A percentile compares a stretch with the other conserved stretches of the same genome.
phyloP scores from a whole-genome alignment of 2,797 vertebrate genomes.

The Tokudaia tokunoshimensis region DNA sequence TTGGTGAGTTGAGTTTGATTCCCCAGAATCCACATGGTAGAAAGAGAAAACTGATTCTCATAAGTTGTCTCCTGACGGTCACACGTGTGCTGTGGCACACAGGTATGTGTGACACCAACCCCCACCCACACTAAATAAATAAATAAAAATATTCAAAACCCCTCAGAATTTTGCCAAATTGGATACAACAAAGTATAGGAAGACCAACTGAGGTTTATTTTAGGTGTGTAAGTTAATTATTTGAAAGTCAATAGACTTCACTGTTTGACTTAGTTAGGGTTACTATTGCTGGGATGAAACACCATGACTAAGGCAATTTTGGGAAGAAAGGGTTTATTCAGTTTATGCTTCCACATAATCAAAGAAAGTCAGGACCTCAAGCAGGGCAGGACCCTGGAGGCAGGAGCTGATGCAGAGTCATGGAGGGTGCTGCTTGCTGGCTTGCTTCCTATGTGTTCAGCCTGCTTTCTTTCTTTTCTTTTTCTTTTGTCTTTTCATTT shows the following conservation, averaged over 20 bases:
- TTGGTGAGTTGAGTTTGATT: too few relatives aligned
- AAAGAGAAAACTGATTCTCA: too few relatives aligned
- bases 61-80: not conserved
- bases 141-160: not conserved
- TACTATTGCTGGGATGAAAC: not conserved
- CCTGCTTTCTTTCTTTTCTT: too few relatives aligned
- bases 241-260: not conserved
- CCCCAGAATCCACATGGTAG: too few relatives aligned
- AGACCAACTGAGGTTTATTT: not conserved
- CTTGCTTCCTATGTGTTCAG: not conserved
- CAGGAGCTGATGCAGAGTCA: not conserved
- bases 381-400: not conserved
- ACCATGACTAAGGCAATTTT: not conserved
- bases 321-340: not conserved
- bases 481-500: too few relatives aligned
- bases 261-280: not conserved
- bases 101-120: not conserved
- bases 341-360: not conserved
- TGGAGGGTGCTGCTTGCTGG: not conserved
- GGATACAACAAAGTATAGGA: not conserved
- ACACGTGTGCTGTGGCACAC: not conserved
- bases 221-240: not conserved
- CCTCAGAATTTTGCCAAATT: not conserved
- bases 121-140: not conserved
- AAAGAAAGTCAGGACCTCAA: not conserved